Evolutionary conservation across 2,797 vertebrate genomes (phyloP).

Genomic region (Coilia nasus): DNA sequence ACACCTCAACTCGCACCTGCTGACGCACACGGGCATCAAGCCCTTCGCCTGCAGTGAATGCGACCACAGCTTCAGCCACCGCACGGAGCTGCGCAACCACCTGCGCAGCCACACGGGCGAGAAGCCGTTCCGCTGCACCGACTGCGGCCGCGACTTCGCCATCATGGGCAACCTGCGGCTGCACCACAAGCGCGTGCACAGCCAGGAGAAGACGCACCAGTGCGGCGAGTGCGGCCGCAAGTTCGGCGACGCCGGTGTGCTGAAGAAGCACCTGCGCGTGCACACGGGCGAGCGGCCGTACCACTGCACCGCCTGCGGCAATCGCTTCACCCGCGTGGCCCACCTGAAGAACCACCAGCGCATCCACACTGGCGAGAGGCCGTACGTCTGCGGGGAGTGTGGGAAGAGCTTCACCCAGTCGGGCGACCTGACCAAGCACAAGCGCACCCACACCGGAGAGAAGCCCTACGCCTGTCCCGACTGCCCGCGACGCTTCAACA

Average conservation of each 20-base stretch:
- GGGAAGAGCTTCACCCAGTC: slow-evolving; percentile 78
- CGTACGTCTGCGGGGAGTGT: slow-evolving; percentile 75
- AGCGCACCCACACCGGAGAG: slow-evolving; percentile 76
- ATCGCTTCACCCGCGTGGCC: slow-evolving; percentile 71
- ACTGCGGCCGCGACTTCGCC: slow-evolving; percentile 74
- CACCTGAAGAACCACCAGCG: slow-evolving; percentile 79
- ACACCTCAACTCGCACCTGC: slow-evolving; percentile 74
- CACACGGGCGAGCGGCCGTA: slow-evolving; percentile 78
- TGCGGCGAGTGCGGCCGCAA: slow-evolving; percentile 76
- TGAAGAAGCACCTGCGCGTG: slow-evolving; percentile 76
- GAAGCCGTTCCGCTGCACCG: slow-evolving; percentile 70
- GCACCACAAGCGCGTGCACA: slow-evolving; percentile 72
- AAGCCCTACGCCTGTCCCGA: slow-evolving; percentile 78
- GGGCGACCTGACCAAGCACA: slow-evolving; percentile 77
- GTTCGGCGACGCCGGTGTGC: slow-evolving; percentile 70
- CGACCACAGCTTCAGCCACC: slow-evolving; percentile 76
- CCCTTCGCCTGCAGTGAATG: slow-evolving; percentile 74
- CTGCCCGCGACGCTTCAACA: slow-evolving; percentile 75
- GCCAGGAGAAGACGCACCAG: slow-evolving; percentile 70
- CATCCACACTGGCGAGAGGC: slow-evolving; percentile 77
- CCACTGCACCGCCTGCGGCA: slow-evolving; percentile 76
- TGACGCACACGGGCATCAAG: slow-evolving; percentile 75
- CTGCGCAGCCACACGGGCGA: slow-evolving; percentile 73
- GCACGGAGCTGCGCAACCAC: slow-evolving; percentile 72
- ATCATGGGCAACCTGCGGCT: slow-evolving; percentile 70